Evolutionary conservation across 2,113 vertebrate species (phyloP), one percentile per base, ranked within the genome.

Genomic region (Trogon surrucura): DNA sequence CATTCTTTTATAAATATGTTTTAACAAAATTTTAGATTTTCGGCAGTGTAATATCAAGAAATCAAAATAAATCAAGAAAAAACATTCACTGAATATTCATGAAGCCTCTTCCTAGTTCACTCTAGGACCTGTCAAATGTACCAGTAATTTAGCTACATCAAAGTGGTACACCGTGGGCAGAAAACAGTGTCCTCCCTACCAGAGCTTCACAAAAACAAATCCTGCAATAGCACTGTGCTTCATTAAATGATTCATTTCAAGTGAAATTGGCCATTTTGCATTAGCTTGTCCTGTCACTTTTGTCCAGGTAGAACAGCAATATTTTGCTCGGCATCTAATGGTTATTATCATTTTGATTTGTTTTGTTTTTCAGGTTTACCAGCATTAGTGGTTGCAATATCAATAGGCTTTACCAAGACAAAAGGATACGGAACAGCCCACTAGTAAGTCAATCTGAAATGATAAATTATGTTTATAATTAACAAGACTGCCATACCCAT

Each of bases 391-490:
- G 99, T 99, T 95, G 99, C 99, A 69, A 99, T 99, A 92, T 99
- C 99, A 78, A 99, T 99, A 98, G 99, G 99, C 97, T 99, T 99
- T 98, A 99, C 99, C 91, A 99, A 99, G 98, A 99, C 99, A 64
- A 99, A 99, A 96, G 99, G 99, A 98, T 99, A 99, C 60, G 99
- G 99, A 96, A 99, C 99, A 71, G 98, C 98, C 81, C 98, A 99
- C 94, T 99, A 99, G 99, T 99, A 99, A 99, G 99, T 98, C 93
- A 94, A 85, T 98, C 97, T 62, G 67, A 73, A 87, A 90, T 96
- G 93, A 94, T 94, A 86, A 91, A 53, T 58, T 64, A 51, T 60
- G 5, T 29, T 94, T 93, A 64, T 88, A 72, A 51, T 64, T 84
- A 75, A 66, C 32, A 88, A 48, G 44, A 36, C 32, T 78, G 29